These are phyloP conservation scores for Bufotes viridis DNA, from an alignment of 2,797 vertebrate genomes.

Conservation along the genomic window DNA sequence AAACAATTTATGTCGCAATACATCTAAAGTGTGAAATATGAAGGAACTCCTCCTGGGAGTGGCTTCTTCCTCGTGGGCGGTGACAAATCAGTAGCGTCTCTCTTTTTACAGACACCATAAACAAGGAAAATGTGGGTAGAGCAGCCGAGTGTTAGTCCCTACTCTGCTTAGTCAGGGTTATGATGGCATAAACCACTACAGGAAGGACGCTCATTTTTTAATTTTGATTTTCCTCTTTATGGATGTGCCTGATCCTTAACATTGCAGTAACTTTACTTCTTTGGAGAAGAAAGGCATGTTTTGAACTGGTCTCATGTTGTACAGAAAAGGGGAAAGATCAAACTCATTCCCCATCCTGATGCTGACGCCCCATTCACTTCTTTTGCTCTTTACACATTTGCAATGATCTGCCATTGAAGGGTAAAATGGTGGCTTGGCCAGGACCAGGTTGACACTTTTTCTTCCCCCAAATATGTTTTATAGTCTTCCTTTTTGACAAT, in stretches of 20 bases:
- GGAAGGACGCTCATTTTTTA: neutral
- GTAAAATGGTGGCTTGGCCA: neutral
- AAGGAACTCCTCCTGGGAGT: no score
- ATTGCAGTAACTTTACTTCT: no score
- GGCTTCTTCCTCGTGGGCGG: neutral
- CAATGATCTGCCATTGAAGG: neutral
- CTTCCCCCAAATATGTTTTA: neutral
- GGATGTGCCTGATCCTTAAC: neutral
- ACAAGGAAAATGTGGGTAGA: no score
- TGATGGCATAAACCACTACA: no score
- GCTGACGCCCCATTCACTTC: no score
- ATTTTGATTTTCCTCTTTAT: neutral
- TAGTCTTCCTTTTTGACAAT: neutral
- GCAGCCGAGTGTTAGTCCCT: no score
- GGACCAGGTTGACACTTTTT: neutral
- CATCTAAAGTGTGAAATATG: no score
- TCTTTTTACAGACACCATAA: no score
- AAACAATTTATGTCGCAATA: no score
- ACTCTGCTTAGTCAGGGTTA: neutral
- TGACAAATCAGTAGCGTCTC: neutral
- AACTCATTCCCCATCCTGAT: neutral
- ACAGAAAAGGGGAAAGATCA: neutral
- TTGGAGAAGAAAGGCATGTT: no score
- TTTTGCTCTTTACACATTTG: neutral
- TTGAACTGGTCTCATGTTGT: neutral